A percentile compares a stretch with the other conserved stretches of the same genome.
Conservation (phyloP, 2,797 vertebrate genomes). For the Masticophis lateralis region DNA sequence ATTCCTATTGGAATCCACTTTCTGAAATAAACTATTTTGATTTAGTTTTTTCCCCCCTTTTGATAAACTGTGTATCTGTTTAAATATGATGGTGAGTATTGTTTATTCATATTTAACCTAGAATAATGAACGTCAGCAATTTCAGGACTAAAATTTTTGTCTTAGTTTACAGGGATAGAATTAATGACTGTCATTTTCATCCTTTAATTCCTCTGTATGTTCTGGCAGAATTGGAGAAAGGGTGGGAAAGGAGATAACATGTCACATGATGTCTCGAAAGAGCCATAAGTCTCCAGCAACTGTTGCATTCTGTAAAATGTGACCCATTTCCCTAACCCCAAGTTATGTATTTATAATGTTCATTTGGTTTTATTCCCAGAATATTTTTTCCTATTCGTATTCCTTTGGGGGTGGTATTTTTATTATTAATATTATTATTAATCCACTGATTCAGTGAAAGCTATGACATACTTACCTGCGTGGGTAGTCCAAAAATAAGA, state of each 20-base stretch:
- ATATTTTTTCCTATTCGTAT: not conserved
- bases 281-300: not conserved
- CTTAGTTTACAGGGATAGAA: not conserved
- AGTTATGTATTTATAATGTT: not conserved
- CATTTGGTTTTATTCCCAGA: not conserved
- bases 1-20: not conserved
- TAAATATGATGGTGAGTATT: not conserved
- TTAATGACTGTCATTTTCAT: not conserved
- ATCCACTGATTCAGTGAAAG: not conserved
- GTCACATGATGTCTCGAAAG: not conserved
- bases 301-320: not conserved
- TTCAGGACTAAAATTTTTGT: not conserved
- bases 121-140: not conserved
- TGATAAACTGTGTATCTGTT: not conserved
- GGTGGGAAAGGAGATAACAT: not conserved
- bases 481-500: not conserved
- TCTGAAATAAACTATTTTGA: not conserved
- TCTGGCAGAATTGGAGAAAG: not conserved
- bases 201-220: not conserved
- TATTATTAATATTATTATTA: too few relatives aligned
- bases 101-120: not conserved
- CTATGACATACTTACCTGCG: not conserved
- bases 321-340: not conserved
- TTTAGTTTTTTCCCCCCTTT: too few relatives aligned
- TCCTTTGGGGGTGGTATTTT: not conserved